Conservation (phyloP, 2,113 vertebrate genomes). For the Megaceryle maxima region DNA sequence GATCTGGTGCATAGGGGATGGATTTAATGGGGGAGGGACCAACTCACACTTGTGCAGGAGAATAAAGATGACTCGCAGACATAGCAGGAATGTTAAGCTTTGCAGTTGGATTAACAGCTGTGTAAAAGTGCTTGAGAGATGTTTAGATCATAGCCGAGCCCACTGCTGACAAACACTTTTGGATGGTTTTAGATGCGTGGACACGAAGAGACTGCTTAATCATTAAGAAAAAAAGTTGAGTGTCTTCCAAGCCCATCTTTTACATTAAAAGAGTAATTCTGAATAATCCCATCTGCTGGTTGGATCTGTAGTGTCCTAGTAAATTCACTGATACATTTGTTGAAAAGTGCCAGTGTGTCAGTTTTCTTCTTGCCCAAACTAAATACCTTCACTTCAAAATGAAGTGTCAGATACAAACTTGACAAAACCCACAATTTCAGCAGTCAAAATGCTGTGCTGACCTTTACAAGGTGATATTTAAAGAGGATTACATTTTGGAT, state of each 20-base stretch:
- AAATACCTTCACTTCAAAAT: neutral
- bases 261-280: neutral
- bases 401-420: neutral
- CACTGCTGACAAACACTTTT: neutral
- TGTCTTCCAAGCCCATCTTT: neutral
- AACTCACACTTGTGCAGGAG: fast-evolving
- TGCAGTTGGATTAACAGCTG: neutral
- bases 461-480: neutral
- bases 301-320: neutral
- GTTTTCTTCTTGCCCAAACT: neutral
- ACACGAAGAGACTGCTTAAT: neutral
- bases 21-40: neutral
- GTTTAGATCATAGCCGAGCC: neutral
- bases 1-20: neutral
- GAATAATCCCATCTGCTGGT: neutral
- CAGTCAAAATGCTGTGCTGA: neutral
- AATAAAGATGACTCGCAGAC: neutral
- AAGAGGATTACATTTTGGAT: neutral
- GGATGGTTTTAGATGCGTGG: neutral
- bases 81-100: neutral
- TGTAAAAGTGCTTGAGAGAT: neutral
- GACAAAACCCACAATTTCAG: neutral
- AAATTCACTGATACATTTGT: neutral
- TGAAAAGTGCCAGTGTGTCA: neutral
- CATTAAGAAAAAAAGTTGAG: neutral